Evolutionary conservation across 2,113 vertebrate genomes (phyloP).

Genomic region (Tyto alba): DNA sequence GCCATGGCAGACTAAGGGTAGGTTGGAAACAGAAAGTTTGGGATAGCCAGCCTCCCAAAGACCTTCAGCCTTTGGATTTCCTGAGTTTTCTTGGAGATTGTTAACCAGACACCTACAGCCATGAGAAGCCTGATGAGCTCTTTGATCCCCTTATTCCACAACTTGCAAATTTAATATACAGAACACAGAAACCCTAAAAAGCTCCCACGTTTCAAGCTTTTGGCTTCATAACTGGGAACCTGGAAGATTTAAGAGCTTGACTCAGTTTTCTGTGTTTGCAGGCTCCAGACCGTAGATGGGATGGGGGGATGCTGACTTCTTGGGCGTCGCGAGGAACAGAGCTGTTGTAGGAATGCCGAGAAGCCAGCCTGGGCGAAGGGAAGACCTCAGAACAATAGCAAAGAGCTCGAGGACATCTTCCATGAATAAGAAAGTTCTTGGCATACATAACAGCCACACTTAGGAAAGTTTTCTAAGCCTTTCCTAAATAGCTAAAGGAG

Average conservation of each 20-base stretch:
- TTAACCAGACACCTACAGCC: not conserved
- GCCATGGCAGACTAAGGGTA: not conserved
- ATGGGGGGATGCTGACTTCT: not conserved
- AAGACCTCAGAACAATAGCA: conserved; percentile 43
- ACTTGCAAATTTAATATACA: not conserved
- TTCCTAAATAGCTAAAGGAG: conserved; percentile 26
- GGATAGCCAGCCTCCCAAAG: not conserved
- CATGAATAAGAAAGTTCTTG: conserved; percentile 50
- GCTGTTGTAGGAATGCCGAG: not conserved
- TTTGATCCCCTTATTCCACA: not conserved
- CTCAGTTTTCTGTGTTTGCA: not conserved
- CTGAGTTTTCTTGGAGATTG: not conserved
- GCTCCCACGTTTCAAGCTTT: not conserved
- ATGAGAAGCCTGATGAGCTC: fast-evolving
- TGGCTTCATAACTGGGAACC: not conserved
- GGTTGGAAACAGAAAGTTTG: not conserved
- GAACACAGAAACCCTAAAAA: not conserved
- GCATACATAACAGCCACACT: not conserved
- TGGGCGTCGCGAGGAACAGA: fast-evolving
- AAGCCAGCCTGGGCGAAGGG: not conserved
- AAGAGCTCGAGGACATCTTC: conserved; percentile 32
- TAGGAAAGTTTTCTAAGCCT: conserved; percentile 1
- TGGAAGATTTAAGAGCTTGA: not conserved
- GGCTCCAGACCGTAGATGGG: not conserved
- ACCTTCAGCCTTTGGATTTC: not conserved